A percentile compares a stretch with the other conserved stretches of the same genome.
phyloP scores from a whole-genome alignment of 2,113 vertebrate species.

The Fregetta grallaria region DNA sequence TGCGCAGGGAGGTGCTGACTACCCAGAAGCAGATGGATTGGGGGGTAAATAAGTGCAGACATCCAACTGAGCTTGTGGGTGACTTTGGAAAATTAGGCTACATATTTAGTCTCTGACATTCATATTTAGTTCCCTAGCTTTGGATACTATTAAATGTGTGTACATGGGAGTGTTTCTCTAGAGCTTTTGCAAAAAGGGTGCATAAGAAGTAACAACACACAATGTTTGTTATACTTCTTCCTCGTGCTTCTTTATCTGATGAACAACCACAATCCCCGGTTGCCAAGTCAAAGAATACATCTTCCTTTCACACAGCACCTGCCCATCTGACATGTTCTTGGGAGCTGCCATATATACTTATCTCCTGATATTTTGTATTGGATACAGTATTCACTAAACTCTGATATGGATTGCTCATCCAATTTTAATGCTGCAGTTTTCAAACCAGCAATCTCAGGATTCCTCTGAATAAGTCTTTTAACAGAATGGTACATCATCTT shows the following conservation, averaged over 20 bases:
- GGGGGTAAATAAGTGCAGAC: background rate
- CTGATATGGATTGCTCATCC: background rate
- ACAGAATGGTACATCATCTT: background rate
- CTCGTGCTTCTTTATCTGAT: background rate
- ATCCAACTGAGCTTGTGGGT: background rate
- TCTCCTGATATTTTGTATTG: background rate
- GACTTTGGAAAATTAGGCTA: background rate
- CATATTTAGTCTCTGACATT: background rate
- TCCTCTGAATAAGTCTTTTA: background rate
- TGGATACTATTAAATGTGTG: background rate
- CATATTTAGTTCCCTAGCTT: background rate
- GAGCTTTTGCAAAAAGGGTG: background rate
- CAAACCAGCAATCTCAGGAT: background rate
- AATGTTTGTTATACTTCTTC: background rate
- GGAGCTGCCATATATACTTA: conserved; percentile 3
- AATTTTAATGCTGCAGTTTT: background rate
- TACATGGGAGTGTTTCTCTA: background rate
- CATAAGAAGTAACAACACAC: background rate
- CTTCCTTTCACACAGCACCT: conserved; percentile 5
- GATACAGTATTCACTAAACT: background rate
- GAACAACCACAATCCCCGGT: background rate
- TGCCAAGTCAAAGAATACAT: conserved; percentile 11
- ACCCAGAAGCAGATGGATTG: conserved; percentile 3
- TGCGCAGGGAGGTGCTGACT: background rate
- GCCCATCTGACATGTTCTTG: background rate